phyloP scores from a whole-genome alignment of 2,113 vertebrate species.

The Ceratotherium simum region DNA sequence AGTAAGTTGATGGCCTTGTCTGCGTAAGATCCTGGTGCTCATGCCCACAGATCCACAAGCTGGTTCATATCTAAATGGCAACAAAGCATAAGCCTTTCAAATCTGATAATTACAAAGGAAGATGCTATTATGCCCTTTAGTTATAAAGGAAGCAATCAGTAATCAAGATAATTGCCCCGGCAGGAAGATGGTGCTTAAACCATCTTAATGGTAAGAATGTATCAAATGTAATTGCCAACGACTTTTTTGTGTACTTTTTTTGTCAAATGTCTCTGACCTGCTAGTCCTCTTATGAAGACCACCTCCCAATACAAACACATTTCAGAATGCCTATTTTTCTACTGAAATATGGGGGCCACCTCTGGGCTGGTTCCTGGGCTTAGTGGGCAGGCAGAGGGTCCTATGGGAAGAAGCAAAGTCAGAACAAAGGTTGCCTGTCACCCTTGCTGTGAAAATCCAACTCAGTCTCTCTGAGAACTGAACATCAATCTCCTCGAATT shows the following conservation, averaged over 20 bases:
- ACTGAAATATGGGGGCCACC: neutral
- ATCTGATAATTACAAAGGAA: neutral
- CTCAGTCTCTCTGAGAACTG: neutral
- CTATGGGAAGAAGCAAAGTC: neutral
- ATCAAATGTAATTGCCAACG: neutral
- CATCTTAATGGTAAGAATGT: neutral
- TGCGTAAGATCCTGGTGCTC: neutral
- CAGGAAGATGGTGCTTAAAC: neutral
- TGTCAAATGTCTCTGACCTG: neutral
- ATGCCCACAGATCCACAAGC: neutral
- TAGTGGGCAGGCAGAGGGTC: neutral
- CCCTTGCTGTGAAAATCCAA: neutral
- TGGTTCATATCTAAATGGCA: neutral
- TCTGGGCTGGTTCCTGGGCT: neutral
- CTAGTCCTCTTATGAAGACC: neutral
- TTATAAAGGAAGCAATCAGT: neutral
- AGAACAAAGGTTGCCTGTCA: neutral
- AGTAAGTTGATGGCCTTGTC: accelerated
- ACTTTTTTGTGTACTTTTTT: neutral
- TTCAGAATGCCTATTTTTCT: neutral
- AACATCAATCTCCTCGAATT: neutral
- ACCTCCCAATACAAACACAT: neutral
- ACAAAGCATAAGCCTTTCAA: neutral
- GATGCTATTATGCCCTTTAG: neutral
- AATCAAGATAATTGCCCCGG: neutral